A percentile compares a stretch with the other conserved stretches of the same genome.
Conservation (phyloP, 2,113 vertebrate species). For the Mus spicilegus region DNA sequence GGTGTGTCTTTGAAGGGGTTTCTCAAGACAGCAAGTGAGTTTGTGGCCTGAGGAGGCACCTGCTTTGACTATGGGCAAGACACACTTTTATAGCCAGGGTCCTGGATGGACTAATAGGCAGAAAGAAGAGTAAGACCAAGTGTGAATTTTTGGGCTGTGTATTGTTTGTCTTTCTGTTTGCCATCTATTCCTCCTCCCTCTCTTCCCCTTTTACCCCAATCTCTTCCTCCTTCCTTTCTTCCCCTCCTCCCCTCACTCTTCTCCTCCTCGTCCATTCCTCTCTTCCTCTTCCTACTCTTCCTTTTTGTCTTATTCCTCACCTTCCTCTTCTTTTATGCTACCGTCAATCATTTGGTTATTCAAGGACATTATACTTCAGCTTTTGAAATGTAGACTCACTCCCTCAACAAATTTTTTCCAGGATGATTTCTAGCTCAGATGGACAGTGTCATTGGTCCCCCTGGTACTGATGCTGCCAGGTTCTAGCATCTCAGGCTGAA, state of each 20-base stretch:
- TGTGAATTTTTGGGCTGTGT: background rate
- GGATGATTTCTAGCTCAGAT: background rate
- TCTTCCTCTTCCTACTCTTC: background rate
- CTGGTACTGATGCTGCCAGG: background rate
- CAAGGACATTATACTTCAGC: background rate
- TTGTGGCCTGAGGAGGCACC: background rate
- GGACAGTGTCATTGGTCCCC: background rate
- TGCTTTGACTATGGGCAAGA: background rate
- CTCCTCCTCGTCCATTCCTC: background rate
- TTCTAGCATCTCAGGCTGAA: background rate
- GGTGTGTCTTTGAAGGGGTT: background rate
- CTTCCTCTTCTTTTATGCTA: background rate
- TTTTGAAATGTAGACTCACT: background rate
- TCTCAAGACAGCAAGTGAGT: background rate
- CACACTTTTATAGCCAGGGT: background rate
- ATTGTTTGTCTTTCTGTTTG: background rate
- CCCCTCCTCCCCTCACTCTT: background rate
- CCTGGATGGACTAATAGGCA: background rate
- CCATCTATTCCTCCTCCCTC: background rate
- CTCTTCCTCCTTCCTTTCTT: background rate
- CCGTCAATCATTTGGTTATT: background rate
- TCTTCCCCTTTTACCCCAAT: no score
- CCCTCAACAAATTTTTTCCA: background rate
- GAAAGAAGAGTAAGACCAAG: no score
- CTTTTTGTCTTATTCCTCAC: background rate